Evolutionary conservation across 1,140 invertebrate species (phyloP), one percentile per base, ranked within the genome.

Genomic region (Bombus breviceps): DNA sequence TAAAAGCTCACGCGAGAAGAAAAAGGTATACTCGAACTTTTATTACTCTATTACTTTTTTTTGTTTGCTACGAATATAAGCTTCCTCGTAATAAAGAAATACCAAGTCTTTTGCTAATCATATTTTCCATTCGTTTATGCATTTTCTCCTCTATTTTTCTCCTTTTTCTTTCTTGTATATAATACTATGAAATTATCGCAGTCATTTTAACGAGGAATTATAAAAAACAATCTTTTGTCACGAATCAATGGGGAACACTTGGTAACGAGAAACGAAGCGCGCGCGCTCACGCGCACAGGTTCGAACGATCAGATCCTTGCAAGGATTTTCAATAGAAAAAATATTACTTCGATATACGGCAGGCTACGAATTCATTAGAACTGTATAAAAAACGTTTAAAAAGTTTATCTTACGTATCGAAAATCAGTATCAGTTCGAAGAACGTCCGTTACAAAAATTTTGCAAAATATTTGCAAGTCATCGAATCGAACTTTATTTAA

Each of bases 141-240:
- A 39, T 75, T 77, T 77, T 74, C 18, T 22, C 34, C 41, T 18
- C 59, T 79, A 18, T 79, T 34, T 2, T 74, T 28, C 13, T 73
- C 34, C n/a, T 69, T 85, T 79, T 85, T 57, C 57, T 81, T 68
- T 85, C 86, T 79, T 71, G 15, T 85, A 64, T 78, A 73, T 86
- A 90, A 90, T 86, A 84, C 77, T 91, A 89, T 76, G 77, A 90
- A 90, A 89, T 88, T 87, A 90, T 90, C 89, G 83, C 81, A 86
- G 86, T 89, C 68, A 72, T 85, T 89, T 90, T 57, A 88, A 86
- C 62, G 77, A 85, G 88, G 86, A 91, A 90, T 88, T 83, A 91
- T 59, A 82, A 43, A 78, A 87, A 83, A 89, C 22, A 59, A 88
- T 90, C 72, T 75, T 74, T 83, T 69, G 75, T 79, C 64, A 81